Conservation (phyloP, 2,113 vertebrate species). For the Antechinus stuartii region DNA sequence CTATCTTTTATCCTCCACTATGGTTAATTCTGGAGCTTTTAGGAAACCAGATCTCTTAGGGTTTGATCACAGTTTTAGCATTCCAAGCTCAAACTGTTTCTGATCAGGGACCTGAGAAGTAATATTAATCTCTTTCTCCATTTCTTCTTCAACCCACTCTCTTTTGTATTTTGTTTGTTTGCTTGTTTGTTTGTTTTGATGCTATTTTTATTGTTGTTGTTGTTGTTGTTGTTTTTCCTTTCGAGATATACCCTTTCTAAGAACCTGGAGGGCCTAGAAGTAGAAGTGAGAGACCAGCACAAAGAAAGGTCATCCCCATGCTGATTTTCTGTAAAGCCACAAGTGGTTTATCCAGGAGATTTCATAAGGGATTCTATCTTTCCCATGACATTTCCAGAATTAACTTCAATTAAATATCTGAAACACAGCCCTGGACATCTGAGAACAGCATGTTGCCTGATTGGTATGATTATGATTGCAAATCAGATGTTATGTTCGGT, state of each 20-base stretch:
- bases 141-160: neutral
- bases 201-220: no score
- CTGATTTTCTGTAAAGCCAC: conserved; percentile 35
- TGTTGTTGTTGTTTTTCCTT: neutral
- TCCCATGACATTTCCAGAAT: conserved; percentile 74
- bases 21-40: neutral
- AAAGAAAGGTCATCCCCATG: conserved; percentile 65
- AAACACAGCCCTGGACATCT: conserved; percentile 69
- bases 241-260: neutral
- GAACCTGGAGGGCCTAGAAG: conserved; percentile 35
- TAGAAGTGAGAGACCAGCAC: conserved; percentile 2
- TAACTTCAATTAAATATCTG: conserved; percentile 68
- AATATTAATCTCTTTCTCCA: neutral
- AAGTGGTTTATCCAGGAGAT: conserved; percentile 55
- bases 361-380: conserved; percentile 58
- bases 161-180: neutral
- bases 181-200: neutral
- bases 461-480: conserved; percentile 73
- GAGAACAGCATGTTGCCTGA: conserved; percentile 65
- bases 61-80: neutral
- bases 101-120: neutral
- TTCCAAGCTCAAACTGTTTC: neutral
- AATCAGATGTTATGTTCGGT: conserved; percentile 65
- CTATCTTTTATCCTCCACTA: neutral
- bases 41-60: neutral